These are phyloP conservation scores for Nibea albiflora DNA, from an alignment of 2,113 vertebrate genomes.

Conservation along the genomic window DNA sequence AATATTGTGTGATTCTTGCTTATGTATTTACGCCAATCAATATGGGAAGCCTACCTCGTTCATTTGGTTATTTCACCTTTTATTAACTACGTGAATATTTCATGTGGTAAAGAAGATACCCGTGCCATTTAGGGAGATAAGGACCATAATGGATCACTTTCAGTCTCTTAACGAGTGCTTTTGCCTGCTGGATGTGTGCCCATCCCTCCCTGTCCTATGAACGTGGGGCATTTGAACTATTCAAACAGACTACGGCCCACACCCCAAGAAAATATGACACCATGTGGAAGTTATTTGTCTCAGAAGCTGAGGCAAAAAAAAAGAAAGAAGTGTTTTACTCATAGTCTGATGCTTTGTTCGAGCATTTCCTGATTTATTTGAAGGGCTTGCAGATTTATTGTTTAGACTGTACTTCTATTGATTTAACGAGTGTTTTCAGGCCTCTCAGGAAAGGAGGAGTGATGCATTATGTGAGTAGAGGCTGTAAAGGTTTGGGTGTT, in stretches of 20 bases:
- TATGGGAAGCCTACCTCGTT: no score
- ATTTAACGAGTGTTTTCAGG: slow-evolving; percentile 18
- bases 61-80: background rate
- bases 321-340: fast-evolving
- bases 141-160: background rate
- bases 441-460: background rate
- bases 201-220: slow-evolving; percentile 10
- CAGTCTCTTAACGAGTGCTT: background rate
- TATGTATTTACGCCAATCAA: no score
- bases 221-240: slow-evolving; percentile 21
- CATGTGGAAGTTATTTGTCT: slow-evolving; percentile 40
- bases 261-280: slow-evolving; percentile 55
- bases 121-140: background rate
- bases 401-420: slow-evolving; percentile 11
- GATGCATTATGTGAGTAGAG: background rate
- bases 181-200: slow-evolving; percentile 23
- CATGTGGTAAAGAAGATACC: background rate
- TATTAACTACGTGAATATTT: background rate
- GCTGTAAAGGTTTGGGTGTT: background rate
- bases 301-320: background rate
- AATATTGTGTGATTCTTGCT: background rate
- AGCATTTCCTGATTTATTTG: background rate
- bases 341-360: background rate
- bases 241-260: slow-evolving; percentile 38
- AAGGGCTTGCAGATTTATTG: background rate